A percentile compares a stretch with the other conserved stretches of the same genome.
phyloP scores from a whole-genome alignment of 2,797 vertebrate species.

The Nasua narica region DNA sequence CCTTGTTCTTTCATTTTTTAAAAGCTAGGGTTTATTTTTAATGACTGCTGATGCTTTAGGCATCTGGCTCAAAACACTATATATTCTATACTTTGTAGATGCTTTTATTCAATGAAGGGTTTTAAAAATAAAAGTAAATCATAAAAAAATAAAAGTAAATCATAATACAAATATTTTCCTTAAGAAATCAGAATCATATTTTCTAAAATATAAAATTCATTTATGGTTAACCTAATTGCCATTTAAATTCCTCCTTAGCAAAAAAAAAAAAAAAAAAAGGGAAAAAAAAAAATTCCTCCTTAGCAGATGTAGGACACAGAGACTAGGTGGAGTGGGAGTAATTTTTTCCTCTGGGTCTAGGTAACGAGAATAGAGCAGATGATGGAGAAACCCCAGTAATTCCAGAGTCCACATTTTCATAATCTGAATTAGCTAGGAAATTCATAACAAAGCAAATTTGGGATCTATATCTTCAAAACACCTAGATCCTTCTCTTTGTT shows the following conservation, averaged over 20 bases:
- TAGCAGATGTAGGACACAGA: not conserved
- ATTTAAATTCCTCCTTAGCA: not conserved
- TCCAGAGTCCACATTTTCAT: not conserved
- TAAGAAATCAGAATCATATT: not conserved
- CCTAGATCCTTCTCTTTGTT: not conserved
- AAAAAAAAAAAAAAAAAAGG: no score
- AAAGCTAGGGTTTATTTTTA: not conserved
- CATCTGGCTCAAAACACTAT: not conserved
- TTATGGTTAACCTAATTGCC: not conserved
- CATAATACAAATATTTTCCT: not conserved
- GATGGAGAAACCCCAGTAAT: not conserved
- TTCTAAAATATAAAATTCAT: not conserved
- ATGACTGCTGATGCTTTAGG: not conserved
- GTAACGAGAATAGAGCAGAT: not conserved
- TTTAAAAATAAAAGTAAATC: slow-evolving; percentile 1
- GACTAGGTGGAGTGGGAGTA: not conserved
- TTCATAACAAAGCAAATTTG: not conserved
- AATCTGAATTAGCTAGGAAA: not conserved
- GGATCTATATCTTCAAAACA: not conserved
- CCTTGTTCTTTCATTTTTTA: not conserved
- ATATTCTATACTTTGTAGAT: slow-evolving; percentile 11
- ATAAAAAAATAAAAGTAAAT: not conserved
- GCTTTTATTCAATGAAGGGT: not conserved
- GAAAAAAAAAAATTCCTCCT: slow-evolving; percentile 5
- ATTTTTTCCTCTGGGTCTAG: not conserved